phyloP scores from a whole-genome alignment of 2,888 invertebrate species.

The Formica aserva region DNA sequence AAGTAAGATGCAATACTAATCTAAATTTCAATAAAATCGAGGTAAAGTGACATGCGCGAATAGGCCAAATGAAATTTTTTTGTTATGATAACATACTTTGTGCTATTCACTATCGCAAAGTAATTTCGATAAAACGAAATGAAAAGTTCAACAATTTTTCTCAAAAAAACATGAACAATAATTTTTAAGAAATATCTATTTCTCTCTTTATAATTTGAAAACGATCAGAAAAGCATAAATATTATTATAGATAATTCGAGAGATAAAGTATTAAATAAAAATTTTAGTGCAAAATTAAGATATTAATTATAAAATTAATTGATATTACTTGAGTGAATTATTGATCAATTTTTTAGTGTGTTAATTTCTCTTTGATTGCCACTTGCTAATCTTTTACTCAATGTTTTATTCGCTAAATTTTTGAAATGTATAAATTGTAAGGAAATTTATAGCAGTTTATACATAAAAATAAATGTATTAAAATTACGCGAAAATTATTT shows the following conservation, averaged over 20 bases:
- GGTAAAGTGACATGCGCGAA: slow-evolving; percentile 34
- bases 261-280: neutral
- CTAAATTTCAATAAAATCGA: slow-evolving; percentile 51
- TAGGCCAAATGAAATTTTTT: slow-evolving; percentile 37
- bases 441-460: neutral
- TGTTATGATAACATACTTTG: neutral
- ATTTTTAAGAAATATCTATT: neutral
- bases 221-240: neutral
- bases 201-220: neutral
- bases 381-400: neutral
- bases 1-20: slow-evolving; percentile 50
- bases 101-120: neutral
- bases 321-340: slow-evolving; percentile 3
- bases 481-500: neutral
- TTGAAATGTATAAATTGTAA: neutral
- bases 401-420: neutral
- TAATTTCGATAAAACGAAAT: neutral
- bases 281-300: neutral
- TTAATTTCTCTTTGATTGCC: neutral
- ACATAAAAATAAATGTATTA: neutral
- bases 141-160: neutral
- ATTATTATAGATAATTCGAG: neutral
- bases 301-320: neutral
- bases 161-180: neutral
- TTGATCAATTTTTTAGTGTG: neutral